Conservation (phyloP, 2,888 invertebrate genomes). For the Dicyrtomina minuta region DNA sequence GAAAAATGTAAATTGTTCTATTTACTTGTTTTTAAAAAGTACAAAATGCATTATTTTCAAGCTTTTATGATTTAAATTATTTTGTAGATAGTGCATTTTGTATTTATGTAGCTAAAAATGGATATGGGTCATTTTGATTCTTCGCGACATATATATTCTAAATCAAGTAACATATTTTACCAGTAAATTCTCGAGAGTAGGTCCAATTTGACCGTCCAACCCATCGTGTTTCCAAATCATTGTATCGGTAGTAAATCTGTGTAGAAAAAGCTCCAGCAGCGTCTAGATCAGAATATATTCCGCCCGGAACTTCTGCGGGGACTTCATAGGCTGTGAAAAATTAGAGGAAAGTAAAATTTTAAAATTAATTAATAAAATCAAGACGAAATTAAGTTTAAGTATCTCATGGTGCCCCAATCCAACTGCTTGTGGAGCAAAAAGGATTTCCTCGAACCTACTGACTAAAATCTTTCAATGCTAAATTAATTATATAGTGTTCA, state of each 20-base stretch:
- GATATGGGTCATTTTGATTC: too few species aligned
- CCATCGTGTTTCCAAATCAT: conserved; percentile 81
- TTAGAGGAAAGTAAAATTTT: background rate
- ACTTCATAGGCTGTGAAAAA: conserved; percentile 53
- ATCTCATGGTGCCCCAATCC: background rate
- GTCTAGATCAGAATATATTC: conserved; percentile 73
- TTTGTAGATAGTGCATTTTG: too few species aligned
- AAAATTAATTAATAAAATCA: background rate
- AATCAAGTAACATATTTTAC: too few species aligned
- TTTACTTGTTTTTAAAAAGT: too few species aligned
- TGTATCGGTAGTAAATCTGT: conserved; percentile 66
- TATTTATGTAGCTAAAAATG: too few species aligned
- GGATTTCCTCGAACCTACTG: too few species aligned
- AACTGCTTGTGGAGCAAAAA: too few species aligned
- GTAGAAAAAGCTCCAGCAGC: conserved; percentile 62
- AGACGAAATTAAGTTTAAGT: background rate
- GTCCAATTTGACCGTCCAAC: conserved; percentile 78
- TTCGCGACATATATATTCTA: background rate
- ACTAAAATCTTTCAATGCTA: too few species aligned
- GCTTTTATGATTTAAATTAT: too few species aligned
- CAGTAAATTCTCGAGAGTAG: conserved; percentile 68
- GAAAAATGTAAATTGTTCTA: too few species aligned
- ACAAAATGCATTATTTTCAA: too few species aligned
- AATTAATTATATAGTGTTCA: too few species aligned
- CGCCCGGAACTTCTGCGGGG: conserved; percentile 71